A percentile compares a stretch with the other conserved stretches of the same genome.
Evolutionary conservation across 2,113 vertebrate genomes (phyloP).

Genomic region (Sterna hirundo): DNA sequence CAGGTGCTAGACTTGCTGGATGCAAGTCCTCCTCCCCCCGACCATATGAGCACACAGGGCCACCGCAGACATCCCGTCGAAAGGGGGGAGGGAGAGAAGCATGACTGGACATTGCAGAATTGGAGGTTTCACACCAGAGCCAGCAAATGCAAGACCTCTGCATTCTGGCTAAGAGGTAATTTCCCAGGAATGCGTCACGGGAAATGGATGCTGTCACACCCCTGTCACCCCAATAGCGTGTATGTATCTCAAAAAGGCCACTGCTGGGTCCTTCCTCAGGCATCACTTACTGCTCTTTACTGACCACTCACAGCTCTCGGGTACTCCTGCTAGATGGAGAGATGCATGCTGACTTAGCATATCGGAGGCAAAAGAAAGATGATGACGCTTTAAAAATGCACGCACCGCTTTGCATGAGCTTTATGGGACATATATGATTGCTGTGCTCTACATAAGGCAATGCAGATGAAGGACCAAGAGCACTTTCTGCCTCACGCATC

Average conservation of each 20-base stretch:
- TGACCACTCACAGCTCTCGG: not conserved
- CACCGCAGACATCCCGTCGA: not conserved
- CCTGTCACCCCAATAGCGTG: not conserved
- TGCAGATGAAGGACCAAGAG: not conserved
- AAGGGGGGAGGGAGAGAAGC: not conserved
- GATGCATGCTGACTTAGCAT: not conserved
- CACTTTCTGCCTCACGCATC: not conserved
- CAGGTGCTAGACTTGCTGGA: not conserved
- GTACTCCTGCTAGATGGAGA: not conserved
- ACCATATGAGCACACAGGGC: fast-evolving
- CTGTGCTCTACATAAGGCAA: not conserved
- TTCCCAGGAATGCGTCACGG: fast-evolving
- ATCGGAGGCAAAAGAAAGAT: not conserved
- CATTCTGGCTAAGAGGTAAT: not conserved
- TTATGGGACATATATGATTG: not conserved
- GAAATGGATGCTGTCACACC: not conserved
- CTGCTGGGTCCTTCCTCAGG: not conserved
- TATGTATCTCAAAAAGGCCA: not conserved
- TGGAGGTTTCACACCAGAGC: not conserved
- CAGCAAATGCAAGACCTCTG: not conserved
- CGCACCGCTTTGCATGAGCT: not conserved
- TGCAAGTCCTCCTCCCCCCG: not conserved
- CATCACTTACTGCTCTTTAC: not conserved
- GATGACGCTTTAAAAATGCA: not conserved
- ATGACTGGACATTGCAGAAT: not conserved